Conservation (phyloP, 2,888 invertebrate species). For the Xanthia togata region DNA sequence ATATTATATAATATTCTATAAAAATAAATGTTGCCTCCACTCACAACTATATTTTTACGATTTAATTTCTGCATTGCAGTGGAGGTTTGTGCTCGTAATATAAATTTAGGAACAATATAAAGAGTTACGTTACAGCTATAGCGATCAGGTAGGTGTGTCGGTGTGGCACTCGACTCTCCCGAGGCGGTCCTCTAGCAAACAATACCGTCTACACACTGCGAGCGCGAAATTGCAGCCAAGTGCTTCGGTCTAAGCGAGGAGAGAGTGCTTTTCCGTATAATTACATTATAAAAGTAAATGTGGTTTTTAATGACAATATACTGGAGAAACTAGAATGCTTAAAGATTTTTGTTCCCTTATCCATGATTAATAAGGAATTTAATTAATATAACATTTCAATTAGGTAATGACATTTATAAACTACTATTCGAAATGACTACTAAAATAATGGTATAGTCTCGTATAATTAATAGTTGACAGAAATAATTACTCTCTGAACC, state of each 20-base stretch:
- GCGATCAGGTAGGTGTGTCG: constrained; percentile 45
- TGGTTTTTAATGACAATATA: background rate
- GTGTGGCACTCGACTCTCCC: constrained; percentile 60
- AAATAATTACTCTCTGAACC: background rate
- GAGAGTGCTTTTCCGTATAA: constrained; percentile 15
- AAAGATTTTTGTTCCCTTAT: background rate
- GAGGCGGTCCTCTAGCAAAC: constrained; percentile 64
- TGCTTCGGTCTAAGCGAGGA: constrained; percentile 46
- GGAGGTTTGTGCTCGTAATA: constrained; percentile 17
- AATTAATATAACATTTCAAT: background rate
- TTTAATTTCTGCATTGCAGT: constrained; percentile 42
- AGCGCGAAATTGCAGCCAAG: constrained; percentile 66
- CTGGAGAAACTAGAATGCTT: background rate
- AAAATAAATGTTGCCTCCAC: background rate
- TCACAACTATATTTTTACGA: constrained; percentile 27
- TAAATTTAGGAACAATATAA: constrained; percentile 44
- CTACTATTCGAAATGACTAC: background rate
- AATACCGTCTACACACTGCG: constrained; percentile 65
- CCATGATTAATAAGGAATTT: background rate
- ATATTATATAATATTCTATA: background rate
- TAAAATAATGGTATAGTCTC: background rate
- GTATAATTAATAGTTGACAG: constrained; percentile 11
- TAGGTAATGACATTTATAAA: background rate
- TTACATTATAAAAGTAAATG: background rate
- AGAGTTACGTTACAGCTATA: constrained; percentile 38